These are phyloP conservation scores for Cyrtorhinus lividipennis DNA, from an alignment of 1,140 invertebrate species.

Conservation along the genomic window DNA sequence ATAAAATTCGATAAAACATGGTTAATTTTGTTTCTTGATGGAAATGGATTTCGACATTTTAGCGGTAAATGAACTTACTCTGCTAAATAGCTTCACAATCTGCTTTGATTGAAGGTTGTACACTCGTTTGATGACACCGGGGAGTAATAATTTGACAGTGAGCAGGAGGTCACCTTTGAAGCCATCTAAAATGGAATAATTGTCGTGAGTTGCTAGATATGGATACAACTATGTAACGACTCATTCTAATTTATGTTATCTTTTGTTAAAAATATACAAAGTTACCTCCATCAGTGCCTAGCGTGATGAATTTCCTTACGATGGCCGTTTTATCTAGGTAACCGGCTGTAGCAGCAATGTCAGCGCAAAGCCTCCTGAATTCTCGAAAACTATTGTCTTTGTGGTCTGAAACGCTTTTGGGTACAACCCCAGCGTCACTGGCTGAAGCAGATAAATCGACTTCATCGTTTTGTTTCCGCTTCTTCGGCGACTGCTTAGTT, in stretches of 20 bases:
- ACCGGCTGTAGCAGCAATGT: constrained; percentile 57
- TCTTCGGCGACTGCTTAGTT: not conserved
- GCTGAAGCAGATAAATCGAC: not conserved
- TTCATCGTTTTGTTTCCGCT: too few species aligned
- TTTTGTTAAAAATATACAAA: not conserved
- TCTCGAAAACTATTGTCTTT: constrained; percentile 61
- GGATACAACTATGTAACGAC: not conserved
- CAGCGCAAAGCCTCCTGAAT: constrained; percentile 61
- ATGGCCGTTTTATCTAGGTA: constrained; percentile 70
- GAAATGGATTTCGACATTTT: too few species aligned
- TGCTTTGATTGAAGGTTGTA: constrained; percentile 90
- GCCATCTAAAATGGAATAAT: constrained; percentile 32
- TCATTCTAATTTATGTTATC: not conserved
- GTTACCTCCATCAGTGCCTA: constrained; percentile 44
- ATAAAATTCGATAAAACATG: too few species aligned
- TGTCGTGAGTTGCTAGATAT: not conserved
- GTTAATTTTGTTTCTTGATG: too few species aligned
- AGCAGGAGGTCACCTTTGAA: constrained; percentile 64
- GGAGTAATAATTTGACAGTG: constrained; percentile 76
- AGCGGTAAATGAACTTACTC: too few species aligned
- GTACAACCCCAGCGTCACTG: constrained; percentile 1
- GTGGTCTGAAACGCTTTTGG: constrained; percentile 11
- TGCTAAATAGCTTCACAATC: constrained; percentile 73
- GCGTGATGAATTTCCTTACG: constrained; percentile 50
- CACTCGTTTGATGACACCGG: constrained; percentile 62